Base-by-base conservation (phyloP, 2,113 vertebrate genomes). In the Paracanthobrama guichenoti region DNA sequence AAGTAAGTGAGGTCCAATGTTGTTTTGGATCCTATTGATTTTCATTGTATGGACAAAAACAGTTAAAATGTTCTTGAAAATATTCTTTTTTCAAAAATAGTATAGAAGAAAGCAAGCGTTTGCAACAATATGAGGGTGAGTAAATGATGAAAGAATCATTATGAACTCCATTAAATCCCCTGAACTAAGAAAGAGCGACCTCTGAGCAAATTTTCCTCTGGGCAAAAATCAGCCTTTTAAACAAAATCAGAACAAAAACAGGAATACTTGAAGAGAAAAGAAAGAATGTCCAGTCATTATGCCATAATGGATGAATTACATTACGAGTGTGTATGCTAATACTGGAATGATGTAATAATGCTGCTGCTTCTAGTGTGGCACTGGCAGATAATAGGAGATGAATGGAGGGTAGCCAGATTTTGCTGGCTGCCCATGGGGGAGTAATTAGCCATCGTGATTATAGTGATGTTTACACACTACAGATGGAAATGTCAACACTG, bases 391-490 rank as follows among this genome's bases (percentile, higher is more conserved):
- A 53, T 69, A 57, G 50, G 18, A 60, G 53, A 83, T 78, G 75
- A 26, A 82, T 66, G 66, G n/a, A 42, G 24, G 46, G 60, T 46
- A 75, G 42, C 48, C 81, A 66, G 72, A 59, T 14, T n/a, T 44
- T 39, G 26, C 57, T 53, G 39, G 75, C 67, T 35, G 59, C 67
- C 20, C 24, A 31, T 66, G 50, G 1, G 89, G 88, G 88, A 91
- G 84, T 90, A 91, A 91, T 93, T 91, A 91, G 86, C 85, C 73
- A 82, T 46, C 71, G 69, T 84, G 86, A 86, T 88, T 78, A 82
- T 72, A 77, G 87, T 66, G 80, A 35, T 85, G 86, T 87, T 91
- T 85, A 90, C 81, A 79, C 89, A 81, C 87, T 72, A 35, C 82
- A 73, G 55, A 60, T 71, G 85, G 77, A 62, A 90, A 77, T 84